Conservation (phyloP, 2,888 invertebrate genomes). For the Mythimna lalbum region DNA sequence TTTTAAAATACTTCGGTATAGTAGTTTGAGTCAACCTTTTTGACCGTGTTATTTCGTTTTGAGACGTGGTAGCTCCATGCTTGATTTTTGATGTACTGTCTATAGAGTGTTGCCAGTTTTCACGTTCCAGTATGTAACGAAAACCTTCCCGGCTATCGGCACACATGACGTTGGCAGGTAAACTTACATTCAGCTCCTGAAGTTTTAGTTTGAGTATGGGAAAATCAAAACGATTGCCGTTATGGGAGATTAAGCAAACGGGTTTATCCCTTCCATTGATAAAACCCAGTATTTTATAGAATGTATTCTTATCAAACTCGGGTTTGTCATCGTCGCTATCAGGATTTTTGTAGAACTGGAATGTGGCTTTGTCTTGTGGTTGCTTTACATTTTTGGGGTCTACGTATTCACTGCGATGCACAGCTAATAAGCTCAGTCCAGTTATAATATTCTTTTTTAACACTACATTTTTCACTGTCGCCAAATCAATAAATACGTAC, state of each 20-base stretch:
- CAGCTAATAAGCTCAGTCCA: not conserved
- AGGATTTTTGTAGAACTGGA: not conserved
- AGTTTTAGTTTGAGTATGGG: constrained; percentile 2
- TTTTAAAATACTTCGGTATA: not conserved
- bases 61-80: not conserved
- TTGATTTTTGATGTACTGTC: not conserved
- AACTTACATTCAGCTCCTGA: constrained; percentile 11
- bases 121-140: not conserved
- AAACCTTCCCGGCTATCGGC: constrained; percentile 10
- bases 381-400: not conserved
- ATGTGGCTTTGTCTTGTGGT: not conserved
- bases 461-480: not conserved
- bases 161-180: constrained; percentile 14
- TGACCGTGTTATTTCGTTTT: constrained; percentile 7
- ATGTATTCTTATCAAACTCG: constrained; percentile 7
- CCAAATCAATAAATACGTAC: constrained; percentile 31
- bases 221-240: constrained; percentile 21
- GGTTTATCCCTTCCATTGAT: constrained; percentile 1
- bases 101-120: not conserved
- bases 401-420: constrained; percentile 19
- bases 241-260: constrained; percentile 19
- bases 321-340: not conserved
- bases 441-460: not conserved
- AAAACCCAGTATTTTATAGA: not conserved
- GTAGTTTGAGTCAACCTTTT: not conserved